These are phyloP conservation scores for Furcula furcula DNA, from an alignment of 2,888 invertebrate genomes.

Conservation along the genomic window DNA sequence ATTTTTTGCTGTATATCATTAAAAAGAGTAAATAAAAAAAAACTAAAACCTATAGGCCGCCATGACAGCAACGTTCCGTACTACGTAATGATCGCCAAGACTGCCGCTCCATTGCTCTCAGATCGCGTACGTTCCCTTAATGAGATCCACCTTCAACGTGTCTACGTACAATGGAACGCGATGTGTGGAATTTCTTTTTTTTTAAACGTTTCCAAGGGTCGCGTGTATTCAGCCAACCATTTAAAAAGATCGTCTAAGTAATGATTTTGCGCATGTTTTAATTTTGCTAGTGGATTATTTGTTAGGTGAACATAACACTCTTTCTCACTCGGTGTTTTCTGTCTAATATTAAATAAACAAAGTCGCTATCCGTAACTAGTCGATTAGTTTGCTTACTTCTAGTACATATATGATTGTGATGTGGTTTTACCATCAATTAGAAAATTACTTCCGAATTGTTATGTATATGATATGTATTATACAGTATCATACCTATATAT, in stretches of 20 bases:
- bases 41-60: conserved; percentile 14
- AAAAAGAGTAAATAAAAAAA: conserved; percentile 8
- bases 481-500: too few species aligned
- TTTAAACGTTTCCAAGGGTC: conserved; percentile 65
- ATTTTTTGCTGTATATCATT: too few species aligned
- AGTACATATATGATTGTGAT: too few species aligned
- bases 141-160: conserved; percentile 75
- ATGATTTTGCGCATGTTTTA: conserved; percentile 54
- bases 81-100: conserved; percentile 77
- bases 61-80: conserved; percentile 47
- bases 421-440: too few species aligned
- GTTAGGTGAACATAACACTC: conserved; percentile 7
- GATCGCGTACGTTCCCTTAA: conserved; percentile 74
- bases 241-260: conserved; percentile 78
- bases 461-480: too few species aligned
- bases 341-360: too few species aligned
- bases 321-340: too few species aligned
- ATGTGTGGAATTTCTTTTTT: conserved; percentile 70
- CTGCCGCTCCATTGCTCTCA: conserved; percentile 68
- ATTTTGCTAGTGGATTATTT: conserved; percentile 41
- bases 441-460: too few species aligned
- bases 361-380: too few species aligned
- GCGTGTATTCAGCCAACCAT: conserved; percentile 64
- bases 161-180: conserved; percentile 73
- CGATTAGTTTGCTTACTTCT: too few species aligned